phyloP scores from a whole-genome alignment of 2,888 invertebrate species.

The Pammene fasciana region DNA sequence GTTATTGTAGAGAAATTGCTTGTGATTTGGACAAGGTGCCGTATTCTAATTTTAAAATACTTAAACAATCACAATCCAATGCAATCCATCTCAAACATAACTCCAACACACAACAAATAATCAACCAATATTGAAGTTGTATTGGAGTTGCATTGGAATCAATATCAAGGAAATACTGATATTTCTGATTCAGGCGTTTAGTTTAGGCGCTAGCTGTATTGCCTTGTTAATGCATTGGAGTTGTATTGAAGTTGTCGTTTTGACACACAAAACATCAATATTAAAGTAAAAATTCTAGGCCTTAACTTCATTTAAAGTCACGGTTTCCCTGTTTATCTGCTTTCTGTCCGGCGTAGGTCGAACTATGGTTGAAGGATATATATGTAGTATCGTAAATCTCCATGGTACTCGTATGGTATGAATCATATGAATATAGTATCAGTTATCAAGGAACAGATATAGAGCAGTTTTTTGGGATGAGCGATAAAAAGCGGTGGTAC shows the following conservation, averaged over 20 bases:
- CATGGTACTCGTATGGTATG: background rate
- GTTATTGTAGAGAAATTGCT: slow-evolving; percentile 23
- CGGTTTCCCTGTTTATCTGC: background rate
- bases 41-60: no score
- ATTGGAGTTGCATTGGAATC: no score
- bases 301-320: background rate
- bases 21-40: slow-evolving; percentile 2
- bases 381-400: background rate
- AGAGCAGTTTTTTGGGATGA: slow-evolving; percentile 42
- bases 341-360: background rate
- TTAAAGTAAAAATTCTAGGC: background rate
- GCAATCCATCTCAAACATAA: no score
- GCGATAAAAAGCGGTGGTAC: slow-evolving; percentile 64
- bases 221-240: no score
- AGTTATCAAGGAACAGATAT: slow-evolving; percentile 24
- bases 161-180: no score
- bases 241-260: no score
- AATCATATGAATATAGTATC: slow-evolving; percentile 18
- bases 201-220: no score
- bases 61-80: no score
- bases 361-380: background rate
- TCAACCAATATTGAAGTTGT: no score
- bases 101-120: no score
- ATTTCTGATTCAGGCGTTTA: no score
- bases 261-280: background rate